Evolutionary conservation across 2,113 vertebrate species (phyloP).

Genomic region (Actenoides hombroni): DNA sequence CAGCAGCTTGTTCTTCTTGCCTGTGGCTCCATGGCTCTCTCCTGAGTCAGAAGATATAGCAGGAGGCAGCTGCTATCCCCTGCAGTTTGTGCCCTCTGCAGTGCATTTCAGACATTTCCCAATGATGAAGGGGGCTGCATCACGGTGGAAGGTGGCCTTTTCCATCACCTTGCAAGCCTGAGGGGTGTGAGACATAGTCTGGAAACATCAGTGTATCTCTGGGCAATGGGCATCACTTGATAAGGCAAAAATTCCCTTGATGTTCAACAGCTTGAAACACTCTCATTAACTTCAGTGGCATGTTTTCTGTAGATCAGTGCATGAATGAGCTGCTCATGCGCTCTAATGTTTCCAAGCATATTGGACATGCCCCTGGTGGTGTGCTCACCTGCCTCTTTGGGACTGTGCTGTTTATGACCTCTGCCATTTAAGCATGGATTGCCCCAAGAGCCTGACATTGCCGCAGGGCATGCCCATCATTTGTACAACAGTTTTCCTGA

Average conservation of each 20-base stretch:
- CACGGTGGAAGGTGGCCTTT: accelerated
- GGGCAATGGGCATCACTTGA: neutral
- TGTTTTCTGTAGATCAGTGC: neutral
- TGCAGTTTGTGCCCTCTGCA: neutral
- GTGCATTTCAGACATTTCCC: neutral
- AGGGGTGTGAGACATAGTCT: neutral
- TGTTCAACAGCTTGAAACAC: neutral
- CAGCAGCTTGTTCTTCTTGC: accelerated
- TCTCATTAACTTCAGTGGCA: neutral
- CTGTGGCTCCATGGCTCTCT: neutral
- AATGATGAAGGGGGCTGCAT: neutral
- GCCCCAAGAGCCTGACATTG: neutral
- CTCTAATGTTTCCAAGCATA: neutral
- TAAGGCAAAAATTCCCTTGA: neutral
- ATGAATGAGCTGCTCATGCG: neutral
- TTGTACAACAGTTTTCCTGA: neutral
- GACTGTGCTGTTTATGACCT: neutral
- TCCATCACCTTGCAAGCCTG: neutral
- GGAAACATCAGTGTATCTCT: neutral
- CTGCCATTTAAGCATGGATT: neutral
- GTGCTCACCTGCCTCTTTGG: neutral
- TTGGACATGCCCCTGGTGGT: neutral
- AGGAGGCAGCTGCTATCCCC: neutral
- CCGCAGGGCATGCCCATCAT: accelerated
- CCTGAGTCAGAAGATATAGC: neutral